Evolutionary conservation across 1,140 invertebrate species (phyloP).

Genomic region (Cecropterus lyciades): DNA sequence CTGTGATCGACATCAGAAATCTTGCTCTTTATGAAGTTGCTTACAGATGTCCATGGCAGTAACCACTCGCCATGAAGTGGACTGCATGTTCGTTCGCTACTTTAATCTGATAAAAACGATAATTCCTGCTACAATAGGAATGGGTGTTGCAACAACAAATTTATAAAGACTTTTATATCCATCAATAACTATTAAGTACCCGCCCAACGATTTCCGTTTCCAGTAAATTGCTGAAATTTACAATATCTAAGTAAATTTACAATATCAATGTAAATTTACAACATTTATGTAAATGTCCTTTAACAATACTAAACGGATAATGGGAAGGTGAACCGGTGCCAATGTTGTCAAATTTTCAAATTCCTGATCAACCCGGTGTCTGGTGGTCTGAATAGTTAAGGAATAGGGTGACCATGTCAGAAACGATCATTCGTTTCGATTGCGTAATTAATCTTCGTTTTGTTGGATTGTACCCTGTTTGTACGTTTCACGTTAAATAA

Average conservation of each 20-base stretch:
- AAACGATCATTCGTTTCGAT: background rate
- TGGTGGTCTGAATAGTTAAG: slow-evolving; percentile 4
- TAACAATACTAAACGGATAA: slow-evolving; percentile 27
- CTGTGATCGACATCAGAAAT: no score
- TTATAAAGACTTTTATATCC: no score
- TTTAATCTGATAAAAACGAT: no score
- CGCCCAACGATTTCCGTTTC: background rate
- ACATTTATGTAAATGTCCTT: slow-evolving; percentile 20
- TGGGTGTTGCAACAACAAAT: no score
- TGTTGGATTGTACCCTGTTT: no score
- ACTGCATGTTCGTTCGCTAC: no score
- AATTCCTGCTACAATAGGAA: no score
- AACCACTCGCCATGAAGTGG: no score
- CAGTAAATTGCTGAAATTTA: slow-evolving; percentile 6
- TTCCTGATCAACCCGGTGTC: slow-evolving; percentile 9
- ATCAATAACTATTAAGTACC: background rate
- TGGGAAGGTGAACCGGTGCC: slow-evolving; percentile 20
- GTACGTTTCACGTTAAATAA: no score
- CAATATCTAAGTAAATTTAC: background rate
- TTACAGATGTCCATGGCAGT: no score
- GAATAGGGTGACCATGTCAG: background rate
- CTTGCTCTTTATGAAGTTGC: no score
- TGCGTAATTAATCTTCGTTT: background rate
- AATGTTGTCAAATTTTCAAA: slow-evolving; percentile 12
- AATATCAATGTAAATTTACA: slow-evolving; percentile 19